Conservation (phyloP, 2,888 invertebrate species). For the Timandra comae region DNA sequence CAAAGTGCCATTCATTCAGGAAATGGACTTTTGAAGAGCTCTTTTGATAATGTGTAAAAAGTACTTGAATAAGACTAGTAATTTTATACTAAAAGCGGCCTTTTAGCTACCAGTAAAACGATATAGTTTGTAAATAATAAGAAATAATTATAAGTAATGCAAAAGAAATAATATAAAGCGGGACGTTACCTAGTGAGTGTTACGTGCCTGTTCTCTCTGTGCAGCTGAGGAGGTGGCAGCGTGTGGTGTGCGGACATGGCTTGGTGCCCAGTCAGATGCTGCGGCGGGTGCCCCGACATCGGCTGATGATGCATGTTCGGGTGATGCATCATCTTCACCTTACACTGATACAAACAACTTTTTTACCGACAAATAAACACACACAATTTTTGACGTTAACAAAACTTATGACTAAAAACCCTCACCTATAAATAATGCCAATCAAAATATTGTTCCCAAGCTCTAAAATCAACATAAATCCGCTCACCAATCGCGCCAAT, state of each 20-base stretch:
- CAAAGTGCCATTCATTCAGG: too few species aligned
- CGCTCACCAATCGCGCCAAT: conserved; percentile 55
- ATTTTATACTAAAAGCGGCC: too few species aligned
- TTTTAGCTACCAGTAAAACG: too few species aligned
- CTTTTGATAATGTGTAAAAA: too few species aligned
- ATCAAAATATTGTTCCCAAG: conserved; percentile 37
- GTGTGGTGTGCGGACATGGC: conserved; percentile 77
- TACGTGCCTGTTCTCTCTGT: conserved; percentile 79
- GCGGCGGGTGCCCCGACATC: conserved; percentile 71
- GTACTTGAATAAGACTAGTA: too few species aligned
- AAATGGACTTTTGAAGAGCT: too few species aligned
- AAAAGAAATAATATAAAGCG: conserved; percentile 54
- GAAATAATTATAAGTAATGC: conserved; percentile 15
- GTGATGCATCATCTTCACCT: conserved; percentile 73
- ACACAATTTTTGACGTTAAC: too few species aligned
- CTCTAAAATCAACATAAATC: conserved; percentile 58
- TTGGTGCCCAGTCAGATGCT: conserved; percentile 66
- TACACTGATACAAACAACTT: conserved; percentile 58
- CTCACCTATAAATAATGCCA: conserved; percentile 53
- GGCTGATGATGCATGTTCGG: conserved; percentile 76
- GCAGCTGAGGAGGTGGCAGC: conserved; percentile 80
- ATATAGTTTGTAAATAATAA: background rate
- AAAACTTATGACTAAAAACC: conserved; percentile 35
- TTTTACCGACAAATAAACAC: conserved; percentile 53
- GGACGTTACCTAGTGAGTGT: conserved; percentile 69